Base-by-base conservation (phyloP, 2,888 invertebrate genomes). In the Drosophila rellima region DNA sequence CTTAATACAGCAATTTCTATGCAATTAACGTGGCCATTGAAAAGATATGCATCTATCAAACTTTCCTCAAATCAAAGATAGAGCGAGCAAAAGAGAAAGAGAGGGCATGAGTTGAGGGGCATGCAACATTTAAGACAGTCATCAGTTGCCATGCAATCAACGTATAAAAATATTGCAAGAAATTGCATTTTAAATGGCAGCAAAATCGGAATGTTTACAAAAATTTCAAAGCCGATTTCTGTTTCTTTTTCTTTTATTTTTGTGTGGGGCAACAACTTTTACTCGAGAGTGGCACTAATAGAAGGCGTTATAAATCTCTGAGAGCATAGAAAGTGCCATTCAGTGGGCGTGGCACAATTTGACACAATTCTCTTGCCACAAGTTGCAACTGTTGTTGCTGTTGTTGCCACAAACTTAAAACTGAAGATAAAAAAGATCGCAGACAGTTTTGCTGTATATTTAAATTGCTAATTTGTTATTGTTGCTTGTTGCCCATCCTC, bases 1-100 rank as follows among this genome's bases (percentile, higher is more conserved):
- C 72, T 77, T 83, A 84, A 84, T 82, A 70, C 77, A 76, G 83
- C 79, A 79, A 83, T 83, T 86, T 85, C 82, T 82, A 82, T 74
- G 80, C 82, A 85, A 82, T 82, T 82, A 78, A 78, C 70, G 66
- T 75, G 69, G 72, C 76, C 77, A 76, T 76, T 76, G 64, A 76
- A 76, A 69, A 78, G 75, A 78, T 78, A 75, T 70, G 74, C 68
- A 78, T 78, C 78, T 78, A 61, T 74, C 70, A 73, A 63, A 76
- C 77, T 76, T 76, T 77, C 77, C 78, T 69, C 45, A 52, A 69
- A 62, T 74, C 69, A 29, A 44, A 61, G 44, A 31, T 20, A 51
- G 40, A 11, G n/a, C 29, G 10, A 17, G 29, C 7, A 23, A 15
- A 8, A 40, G 20, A 6, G 6, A 51, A 17, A 33, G 23, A 42